Conservation (phyloP, 1,140 invertebrate species). For the roundworm (Caenorhabditis elegans) region WBcel235 BX284603.4:8183001-8183500, state of each 20-base stretch:
- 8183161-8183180: neutral
- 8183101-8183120: neutral
- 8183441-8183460: neutral
- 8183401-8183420: neutral
- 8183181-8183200: neutral
- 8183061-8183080: neutral
- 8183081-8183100: neutral
- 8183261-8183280: neutral
- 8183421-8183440: neutral
- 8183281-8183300: neutral
- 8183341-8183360: neutral
- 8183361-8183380: neutral
- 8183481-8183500: conserved; percentile 7
- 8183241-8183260: neutral
- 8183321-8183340: neutral
- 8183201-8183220: conserved; percentile 3
- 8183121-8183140: neutral
- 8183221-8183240: neutral
- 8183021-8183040: neutral
- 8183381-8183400: neutral
- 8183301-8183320: neutral
- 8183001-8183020: neutral
- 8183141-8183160: neutral
- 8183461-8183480: neutral
- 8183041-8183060: neutral